A percentile compares a stretch with the other conserved stretches of the same genome.
phyloP scores from a whole-genome alignment of 92 coral and sea anemone genomes.

The Pocillopora grandis region DNA sequence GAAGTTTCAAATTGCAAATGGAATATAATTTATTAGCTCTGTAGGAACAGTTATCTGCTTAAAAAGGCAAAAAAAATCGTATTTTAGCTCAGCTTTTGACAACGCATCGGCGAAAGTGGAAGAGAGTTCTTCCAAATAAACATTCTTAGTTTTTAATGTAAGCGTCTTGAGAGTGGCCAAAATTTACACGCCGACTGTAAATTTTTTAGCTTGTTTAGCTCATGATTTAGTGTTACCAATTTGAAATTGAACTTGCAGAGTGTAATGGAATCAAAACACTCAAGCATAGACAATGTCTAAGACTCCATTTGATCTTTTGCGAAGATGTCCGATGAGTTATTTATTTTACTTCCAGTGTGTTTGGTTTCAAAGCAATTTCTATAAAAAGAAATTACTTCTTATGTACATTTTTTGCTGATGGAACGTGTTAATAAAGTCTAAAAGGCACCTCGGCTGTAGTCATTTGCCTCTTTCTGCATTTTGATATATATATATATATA shows the following conservation, averaged over 20 bases:
- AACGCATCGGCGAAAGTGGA: not conserved
- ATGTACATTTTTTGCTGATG: conserved; percentile 30
- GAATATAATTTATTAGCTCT: conserved; percentile 7
- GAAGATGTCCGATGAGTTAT: conserved; percentile 6
- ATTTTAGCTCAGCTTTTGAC: not conserved
- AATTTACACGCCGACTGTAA: not conserved
- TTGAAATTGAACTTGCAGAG: not conserved
- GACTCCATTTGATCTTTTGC: conserved; percentile 19
- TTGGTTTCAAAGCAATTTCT: not conserved
- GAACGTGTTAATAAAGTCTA: conserved; percentile 37
- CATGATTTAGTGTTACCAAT: not conserved
- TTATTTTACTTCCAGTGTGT: conserved; percentile 22
- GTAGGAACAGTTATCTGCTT: conserved; percentile 6
- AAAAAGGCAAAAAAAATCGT: not conserved
- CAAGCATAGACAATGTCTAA: not conserved
- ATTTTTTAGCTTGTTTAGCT: not conserved
- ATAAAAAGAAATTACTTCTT: too few relatives aligned
- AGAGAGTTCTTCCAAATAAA: not conserved
- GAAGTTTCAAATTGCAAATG: conserved; percentile 12
- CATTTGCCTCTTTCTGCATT: not conserved
- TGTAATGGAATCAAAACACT: not conserved
- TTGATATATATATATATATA: not conserved
- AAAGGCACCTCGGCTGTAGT: conserved; percentile 9
- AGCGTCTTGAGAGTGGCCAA: not conserved
- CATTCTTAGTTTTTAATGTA: not conserved